phyloP scores from a whole-genome alignment of 2,888 invertebrate species.

The Drosophila parthenogenetica region DNA sequence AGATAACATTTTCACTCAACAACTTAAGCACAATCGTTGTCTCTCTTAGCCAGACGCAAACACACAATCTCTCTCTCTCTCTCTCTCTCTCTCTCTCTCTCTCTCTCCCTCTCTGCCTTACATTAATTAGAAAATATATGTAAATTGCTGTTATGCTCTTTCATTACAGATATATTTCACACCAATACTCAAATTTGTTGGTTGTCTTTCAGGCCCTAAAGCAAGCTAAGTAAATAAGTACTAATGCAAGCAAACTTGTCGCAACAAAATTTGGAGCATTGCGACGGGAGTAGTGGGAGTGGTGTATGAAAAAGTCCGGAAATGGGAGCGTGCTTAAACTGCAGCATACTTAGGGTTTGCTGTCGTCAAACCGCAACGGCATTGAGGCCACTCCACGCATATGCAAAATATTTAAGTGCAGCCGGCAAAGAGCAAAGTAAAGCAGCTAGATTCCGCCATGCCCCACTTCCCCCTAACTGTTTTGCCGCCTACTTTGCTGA shows the following conservation, averaged over 20 bases:
- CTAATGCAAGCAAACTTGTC: conserved; percentile 36
- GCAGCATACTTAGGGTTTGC: conserved; percentile 59
- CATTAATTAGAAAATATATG: conserved; percentile 43
- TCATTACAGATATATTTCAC: conserved; percentile 27
- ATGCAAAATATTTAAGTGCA: conserved; percentile 79
- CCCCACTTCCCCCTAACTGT: background rate
- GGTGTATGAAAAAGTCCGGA: background rate
- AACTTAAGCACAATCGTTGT: conserved; percentile 1
- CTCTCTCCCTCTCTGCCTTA: conserved; percentile 1
- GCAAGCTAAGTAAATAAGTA: conserved; percentile 25
- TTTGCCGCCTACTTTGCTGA: background rate
- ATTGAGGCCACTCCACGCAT: conserved; percentile 66
- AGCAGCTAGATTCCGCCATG: conserved; percentile 46
- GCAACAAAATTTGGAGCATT: conserved; percentile 46
- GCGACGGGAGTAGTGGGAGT: background rate
- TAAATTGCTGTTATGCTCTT: conserved; percentile 16
- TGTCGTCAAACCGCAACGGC: conserved; percentile 48
- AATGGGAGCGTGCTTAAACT: conserved; percentile 29
- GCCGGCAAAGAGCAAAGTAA: conserved; percentile 75
- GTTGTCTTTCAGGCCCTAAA: conserved; percentile 24
- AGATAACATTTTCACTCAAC: conserved; percentile 17
- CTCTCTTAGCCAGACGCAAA: background rate
- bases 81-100: background rate
- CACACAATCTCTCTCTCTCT: background rate
- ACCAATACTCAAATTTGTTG: conserved; percentile 18